Base-by-base conservation (phyloP, 2,113 vertebrate species). In the Xiphophorus maculatus region DNA sequence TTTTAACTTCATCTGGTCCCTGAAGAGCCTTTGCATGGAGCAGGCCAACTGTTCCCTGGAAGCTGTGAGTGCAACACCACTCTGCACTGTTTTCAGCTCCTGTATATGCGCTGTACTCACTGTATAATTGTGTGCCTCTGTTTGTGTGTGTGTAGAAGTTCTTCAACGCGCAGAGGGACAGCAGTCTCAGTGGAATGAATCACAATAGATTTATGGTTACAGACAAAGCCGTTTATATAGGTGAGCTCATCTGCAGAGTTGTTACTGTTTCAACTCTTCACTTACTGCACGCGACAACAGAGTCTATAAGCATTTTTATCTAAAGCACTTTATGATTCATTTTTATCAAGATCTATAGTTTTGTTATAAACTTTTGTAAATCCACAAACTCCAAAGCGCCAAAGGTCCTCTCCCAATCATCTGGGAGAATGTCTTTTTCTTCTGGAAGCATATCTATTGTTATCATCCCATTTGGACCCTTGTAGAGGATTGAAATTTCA, bases 161-260 rank as follows among this genome's bases (percentile, higher is more conserved):
- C 91, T 99, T 99, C 90, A 95, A 93, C 80, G 87, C 95, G 78
- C 94, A 94, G 83, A 94, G 92, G 80, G 94, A 96, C 66, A 87
- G 93, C 75, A 94, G 92, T 25, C 76, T 96, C 70, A 94, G 95
- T 42, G 96, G 94, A 60, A 76, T 98, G 84, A 98, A 97, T 83
- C 95, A 96, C 78, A 98, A 98, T 93, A 97, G 96, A 88, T 99
- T 97, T 11, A 96, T 99, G 95, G 97, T 99, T 87, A 98, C 97
- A 3, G 97, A 99, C 22, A 94, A 89, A 84, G 95, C 96, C 1
- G 93, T 96, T 19, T 99, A 99, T 68, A 95, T 99, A 65, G 97
- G 97, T 99, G 92, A 92, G 95, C 92, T 82, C 60, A 74, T 44
- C n/a, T 3, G 54, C 63, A 3, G 22, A 30, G 74, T 51, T 32